Percentiles rank a stretch among this genome's conserved stretches.
These are phyloP conservation scores for Myotis davidii DNA, from an alignment of 2,113 vertebrate genomes.

Conservation along the genomic window DNA sequence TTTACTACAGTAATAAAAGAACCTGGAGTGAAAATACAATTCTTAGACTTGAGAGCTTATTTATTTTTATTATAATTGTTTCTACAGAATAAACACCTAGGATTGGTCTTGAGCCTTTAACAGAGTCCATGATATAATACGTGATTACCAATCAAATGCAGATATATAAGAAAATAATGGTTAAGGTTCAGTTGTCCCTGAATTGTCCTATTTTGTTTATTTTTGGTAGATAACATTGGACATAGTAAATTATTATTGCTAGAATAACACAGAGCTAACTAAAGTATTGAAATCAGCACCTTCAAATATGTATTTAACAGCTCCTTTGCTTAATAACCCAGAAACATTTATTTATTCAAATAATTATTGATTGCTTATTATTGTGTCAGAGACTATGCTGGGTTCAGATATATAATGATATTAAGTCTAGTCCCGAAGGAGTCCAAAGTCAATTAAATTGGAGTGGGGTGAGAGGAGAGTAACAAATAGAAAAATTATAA, in stretches of 20 bases:
- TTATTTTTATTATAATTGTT: constrained; percentile 36
- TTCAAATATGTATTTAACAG: neutral
- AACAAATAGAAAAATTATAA: neutral
- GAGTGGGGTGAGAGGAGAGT: neutral
- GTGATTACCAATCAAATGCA: neutral
- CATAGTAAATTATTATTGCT: constrained; percentile 19
- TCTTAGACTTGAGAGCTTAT: constrained; percentile 29
- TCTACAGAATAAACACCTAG: neutral
- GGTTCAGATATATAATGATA: neutral
- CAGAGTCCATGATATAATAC: neutral
- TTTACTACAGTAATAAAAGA: neutral
- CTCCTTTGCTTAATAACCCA: constrained; percentile 11
- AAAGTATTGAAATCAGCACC: neutral
- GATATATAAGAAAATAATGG: neutral
- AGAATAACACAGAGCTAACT: neutral
- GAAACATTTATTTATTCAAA: neutral
- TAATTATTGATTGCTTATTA: neutral
- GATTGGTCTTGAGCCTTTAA: neutral
- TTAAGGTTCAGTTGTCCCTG: neutral
- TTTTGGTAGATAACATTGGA: constrained; percentile 16
- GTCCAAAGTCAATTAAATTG: neutral
- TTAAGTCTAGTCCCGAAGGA: neutral
- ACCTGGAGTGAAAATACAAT: neutral
- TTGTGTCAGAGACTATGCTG: neutral
- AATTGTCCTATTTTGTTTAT: neutral